phyloP scores from a whole-genome alignment of 2,888 invertebrate species.

The Coleophora deauratella region DNA sequence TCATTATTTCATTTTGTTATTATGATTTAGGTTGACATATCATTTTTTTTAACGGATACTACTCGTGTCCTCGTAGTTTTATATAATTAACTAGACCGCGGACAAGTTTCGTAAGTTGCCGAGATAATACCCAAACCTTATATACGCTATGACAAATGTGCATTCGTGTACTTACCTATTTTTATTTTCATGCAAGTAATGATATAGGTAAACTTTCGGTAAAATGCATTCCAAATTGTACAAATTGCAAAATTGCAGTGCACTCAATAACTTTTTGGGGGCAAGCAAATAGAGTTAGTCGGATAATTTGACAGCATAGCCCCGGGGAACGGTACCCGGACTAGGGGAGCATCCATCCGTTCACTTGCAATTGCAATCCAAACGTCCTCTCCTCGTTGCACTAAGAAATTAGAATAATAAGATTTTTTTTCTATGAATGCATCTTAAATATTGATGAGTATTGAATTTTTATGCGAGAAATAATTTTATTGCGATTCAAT shows the following conservation, averaged over 20 bases:
- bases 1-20: too few species aligned
- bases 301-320: conserved; percentile 51
- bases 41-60: too few species aligned
- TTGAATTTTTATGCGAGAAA: background rate
- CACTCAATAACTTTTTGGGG: conserved; percentile 27
- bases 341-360: conserved; percentile 32
- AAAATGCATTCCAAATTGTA: background rate
- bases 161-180: too few species aligned
- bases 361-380: conserved; percentile 18
- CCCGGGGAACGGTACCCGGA: conserved; percentile 42
- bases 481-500: too few species aligned
- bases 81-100: too few species aligned
- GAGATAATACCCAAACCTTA: too few species aligned
- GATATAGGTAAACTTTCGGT: too few species aligned
- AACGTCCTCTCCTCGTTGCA: conserved; percentile 7
- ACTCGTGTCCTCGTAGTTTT: too few species aligned
- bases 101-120: too few species aligned
- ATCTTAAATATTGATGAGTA: conserved; percentile 39
- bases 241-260: background rate
- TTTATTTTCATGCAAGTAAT: too few species aligned
- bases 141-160: too few species aligned
- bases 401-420: conserved; percentile 44
- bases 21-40: too few species aligned
- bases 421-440: conserved; percentile 35
- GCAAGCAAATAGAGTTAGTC: conserved; percentile 59